These are phyloP conservation scores for Cuculus canorus DNA, from an alignment of 2,797 vertebrate species.

Conservation along the genomic window DNA sequence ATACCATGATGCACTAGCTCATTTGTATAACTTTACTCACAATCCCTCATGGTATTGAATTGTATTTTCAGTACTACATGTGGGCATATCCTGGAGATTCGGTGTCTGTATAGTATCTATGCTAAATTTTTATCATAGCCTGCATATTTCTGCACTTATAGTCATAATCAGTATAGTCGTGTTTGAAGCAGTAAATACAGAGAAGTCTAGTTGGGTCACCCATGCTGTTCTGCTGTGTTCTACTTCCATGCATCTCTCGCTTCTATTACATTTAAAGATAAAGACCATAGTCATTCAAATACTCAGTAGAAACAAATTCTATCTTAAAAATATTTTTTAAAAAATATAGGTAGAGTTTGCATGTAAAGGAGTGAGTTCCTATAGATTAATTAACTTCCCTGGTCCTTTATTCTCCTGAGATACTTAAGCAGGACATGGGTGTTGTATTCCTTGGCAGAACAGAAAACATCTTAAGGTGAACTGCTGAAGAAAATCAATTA, in stretches of 20 bases:
- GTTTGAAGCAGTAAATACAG: not conserved
- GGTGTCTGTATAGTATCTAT: not conserved
- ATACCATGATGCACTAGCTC: not conserved
- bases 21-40: not conserved
- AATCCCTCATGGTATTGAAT: fast-evolving
- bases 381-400: not conserved
- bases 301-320: not conserved
- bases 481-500: not conserved
- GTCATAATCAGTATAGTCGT: not conserved
- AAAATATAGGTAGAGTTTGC: not conserved
- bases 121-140: not conserved
- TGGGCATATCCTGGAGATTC: not conserved
- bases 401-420: not conserved
- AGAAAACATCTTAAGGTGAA: not conserved
- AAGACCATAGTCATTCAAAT: not conserved
- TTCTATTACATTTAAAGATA: not conserved
- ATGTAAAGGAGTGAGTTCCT: not conserved
- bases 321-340: not conserved
- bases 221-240: not conserved
- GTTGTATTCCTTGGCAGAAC: not conserved
- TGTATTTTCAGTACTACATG: not conserved
- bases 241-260: not conserved
- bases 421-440: not conserved
- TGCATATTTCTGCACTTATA: not conserved
- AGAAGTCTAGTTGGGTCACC: not conserved